Evolutionary conservation across 2,888 invertebrate genomes (phyloP).

Genomic region (Hofmannophila pseudospretella): DNA sequence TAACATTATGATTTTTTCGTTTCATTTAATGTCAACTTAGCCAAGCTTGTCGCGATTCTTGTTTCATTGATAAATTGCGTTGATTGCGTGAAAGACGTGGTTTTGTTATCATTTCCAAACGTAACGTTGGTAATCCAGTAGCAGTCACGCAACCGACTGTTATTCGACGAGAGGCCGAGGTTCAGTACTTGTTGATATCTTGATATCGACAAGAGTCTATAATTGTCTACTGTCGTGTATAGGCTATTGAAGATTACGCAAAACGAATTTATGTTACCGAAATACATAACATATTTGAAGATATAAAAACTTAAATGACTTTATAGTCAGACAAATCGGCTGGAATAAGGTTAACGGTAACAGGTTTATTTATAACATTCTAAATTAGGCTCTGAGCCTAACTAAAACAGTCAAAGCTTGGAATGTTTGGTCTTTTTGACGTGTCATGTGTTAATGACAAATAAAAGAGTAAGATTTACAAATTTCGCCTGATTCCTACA

Average conservation of each 20-base stretch:
- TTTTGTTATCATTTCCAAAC: constrained; percentile 17
- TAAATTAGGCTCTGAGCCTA: too few relatives aligned
- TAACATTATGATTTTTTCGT: too few relatives aligned
- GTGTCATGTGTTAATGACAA: too few relatives aligned
- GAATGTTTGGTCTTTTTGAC: too few relatives aligned
- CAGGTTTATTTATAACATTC: too few relatives aligned
- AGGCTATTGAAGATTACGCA: not conserved
- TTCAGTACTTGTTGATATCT: not conserved
- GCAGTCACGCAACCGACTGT: constrained; percentile 7
- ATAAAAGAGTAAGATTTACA: too few relatives aligned
- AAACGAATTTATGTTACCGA: not conserved
- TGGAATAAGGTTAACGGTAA: too few relatives aligned
- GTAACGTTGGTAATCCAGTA: constrained; percentile 10
- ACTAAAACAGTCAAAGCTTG: too few relatives aligned
- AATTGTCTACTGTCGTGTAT: not conserved
- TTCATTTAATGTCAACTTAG: too few relatives aligned
- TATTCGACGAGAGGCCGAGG: not conserved
- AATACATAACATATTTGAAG: not conserved
- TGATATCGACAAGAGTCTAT: not conserved
- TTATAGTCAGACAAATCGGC: too few relatives aligned
- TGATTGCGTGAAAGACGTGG: constrained; percentile 8
- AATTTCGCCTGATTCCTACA: too few relatives aligned
- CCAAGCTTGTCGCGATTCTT: constrained; percentile 6
- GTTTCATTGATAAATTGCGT: constrained; percentile 9
- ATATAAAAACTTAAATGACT: not conserved